Base-by-base conservation (phyloP, 2,888 invertebrate species). In the Parelbella ahira region DNA sequence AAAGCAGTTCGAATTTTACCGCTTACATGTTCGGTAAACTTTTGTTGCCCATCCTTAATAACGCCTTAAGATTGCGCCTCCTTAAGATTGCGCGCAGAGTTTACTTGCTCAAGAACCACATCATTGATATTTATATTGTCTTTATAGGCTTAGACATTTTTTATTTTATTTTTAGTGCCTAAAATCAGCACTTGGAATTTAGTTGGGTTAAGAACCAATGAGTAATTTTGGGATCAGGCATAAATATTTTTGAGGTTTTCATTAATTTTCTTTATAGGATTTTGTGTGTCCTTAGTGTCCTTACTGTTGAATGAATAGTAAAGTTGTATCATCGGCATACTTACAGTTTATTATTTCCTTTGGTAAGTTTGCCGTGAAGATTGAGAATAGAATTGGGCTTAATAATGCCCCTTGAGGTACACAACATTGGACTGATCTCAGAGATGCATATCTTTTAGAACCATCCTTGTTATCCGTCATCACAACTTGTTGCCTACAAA, bases 401-500 rank as follows among this genome's bases (percentile, higher is more conserved):
- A 34, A 8, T 9, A 24, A 3, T 4, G 34, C 23, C 4, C 23
- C 34, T 24, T 34, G 34, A 0, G 34, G 34, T 6, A 15, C 13
- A 1, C 24, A 23, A 6, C 34, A 2, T 15, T 13, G 13, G 11
- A 24, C 0, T 1, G 15, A 2, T 1, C 13, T 3, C 6, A 34
- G 2, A 2, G 34, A 24, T 9, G 8, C 18, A 11, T 1, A 32
- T 4, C 11, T 10, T 5, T 18, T 25, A 8, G 10, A 2, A 2
- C 36, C 36, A 18, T 36, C 1, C n/a, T 4, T 25, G 10, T 19
- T 19, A 10, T 34, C 21, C 4, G 21, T 13, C 0, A 19, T 24
- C 4, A 43, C 43, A 5, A 33, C 13, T 24, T 47, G 47, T 9
- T 9, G 9, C 28, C 50, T 29, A 4, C 13, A 28, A 3, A 4